Conservation (phyloP, 2,888 invertebrate species). For the Orchesella flavescens region DNA sequence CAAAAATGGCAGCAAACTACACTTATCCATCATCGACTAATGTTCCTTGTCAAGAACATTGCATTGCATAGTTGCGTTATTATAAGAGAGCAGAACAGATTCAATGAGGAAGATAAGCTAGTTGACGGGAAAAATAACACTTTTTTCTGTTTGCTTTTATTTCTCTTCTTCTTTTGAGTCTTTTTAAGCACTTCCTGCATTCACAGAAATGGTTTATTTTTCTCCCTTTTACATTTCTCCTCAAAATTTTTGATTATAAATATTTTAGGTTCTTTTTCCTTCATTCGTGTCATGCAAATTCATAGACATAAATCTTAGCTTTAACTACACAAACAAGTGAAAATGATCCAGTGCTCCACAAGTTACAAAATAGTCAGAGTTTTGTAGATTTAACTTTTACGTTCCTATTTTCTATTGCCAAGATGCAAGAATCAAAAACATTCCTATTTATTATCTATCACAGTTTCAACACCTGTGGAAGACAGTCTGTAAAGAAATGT, state of each 20-base stretch:
- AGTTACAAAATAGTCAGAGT: not conserved
- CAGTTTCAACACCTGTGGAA: conserved; percentile 23
- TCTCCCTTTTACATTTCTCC: not conserved
- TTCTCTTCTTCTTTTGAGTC: not conserved
- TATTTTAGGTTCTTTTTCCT: not conserved
- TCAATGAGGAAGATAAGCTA: not conserved
- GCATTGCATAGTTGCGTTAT: conserved; percentile 12
- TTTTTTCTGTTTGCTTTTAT: conserved; percentile 12
- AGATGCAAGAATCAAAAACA: conserved; percentile 1
- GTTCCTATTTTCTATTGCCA: too few species aligned
- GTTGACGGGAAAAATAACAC: conserved; percentile 7
- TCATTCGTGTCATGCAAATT: too few species aligned
- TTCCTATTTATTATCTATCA: not conserved
- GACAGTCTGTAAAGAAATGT: conserved; percentile 7
- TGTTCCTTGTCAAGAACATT: conserved; percentile 62
- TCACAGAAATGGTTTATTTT: too few species aligned
- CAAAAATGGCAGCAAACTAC: conserved; percentile 44
- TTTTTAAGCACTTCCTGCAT: not conserved
- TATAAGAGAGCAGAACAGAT: not conserved
- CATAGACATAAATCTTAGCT: too few species aligned
- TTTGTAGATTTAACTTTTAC: not conserved
- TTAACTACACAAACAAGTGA: not conserved
- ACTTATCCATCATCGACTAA: conserved; percentile 63
- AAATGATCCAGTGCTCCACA: not conserved
- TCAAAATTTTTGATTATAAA: not conserved